A percentile compares a stretch with the other conserved stretches of the same genome.
Evolutionary conservation across 2,888 invertebrate species (phyloP).

Genomic region (Ichneumon xanthorius): DNA sequence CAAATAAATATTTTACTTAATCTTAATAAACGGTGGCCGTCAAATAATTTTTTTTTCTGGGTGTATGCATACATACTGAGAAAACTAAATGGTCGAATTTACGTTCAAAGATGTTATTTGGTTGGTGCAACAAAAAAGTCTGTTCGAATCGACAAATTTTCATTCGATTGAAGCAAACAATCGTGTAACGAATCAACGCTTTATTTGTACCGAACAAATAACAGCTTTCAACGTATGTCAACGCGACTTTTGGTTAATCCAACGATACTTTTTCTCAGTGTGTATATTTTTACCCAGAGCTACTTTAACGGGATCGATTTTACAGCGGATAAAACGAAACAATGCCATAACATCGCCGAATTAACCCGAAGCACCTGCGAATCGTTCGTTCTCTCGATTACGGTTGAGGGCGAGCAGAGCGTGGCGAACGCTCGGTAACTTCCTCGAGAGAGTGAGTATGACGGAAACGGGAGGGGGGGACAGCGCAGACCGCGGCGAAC

Average conservation of each 20-base stretch:
- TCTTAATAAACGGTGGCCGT: no score
- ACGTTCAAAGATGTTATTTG: no score
- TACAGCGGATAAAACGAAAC: not conserved
- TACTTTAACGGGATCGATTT: not conserved
- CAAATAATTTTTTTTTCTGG: no score
- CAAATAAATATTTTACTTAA: no score
- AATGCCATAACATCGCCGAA: constrained; percentile 32
- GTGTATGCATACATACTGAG: no score
- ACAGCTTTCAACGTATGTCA: no score
- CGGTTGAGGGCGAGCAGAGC: constrained; percentile 59
- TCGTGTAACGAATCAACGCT: no score
- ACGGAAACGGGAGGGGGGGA: constrained; percentile 47
- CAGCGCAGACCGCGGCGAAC: constrained; percentile 52
- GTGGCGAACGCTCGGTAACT: constrained; percentile 55
- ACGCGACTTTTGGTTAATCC: not conserved
- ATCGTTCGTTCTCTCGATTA: constrained; percentile 41
- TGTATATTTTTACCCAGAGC: not conserved
- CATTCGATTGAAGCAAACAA: no score
- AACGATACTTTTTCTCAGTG: not conserved
- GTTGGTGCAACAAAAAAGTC: no score
- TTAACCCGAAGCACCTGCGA: constrained; percentile 62
- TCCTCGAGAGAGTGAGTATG: constrained; percentile 41
- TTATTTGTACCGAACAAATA: no score
- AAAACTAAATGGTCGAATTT: no score
- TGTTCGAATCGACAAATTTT: no score